Conservation (phyloP, 2,113 vertebrate genomes). For the Meles meles region DNA sequence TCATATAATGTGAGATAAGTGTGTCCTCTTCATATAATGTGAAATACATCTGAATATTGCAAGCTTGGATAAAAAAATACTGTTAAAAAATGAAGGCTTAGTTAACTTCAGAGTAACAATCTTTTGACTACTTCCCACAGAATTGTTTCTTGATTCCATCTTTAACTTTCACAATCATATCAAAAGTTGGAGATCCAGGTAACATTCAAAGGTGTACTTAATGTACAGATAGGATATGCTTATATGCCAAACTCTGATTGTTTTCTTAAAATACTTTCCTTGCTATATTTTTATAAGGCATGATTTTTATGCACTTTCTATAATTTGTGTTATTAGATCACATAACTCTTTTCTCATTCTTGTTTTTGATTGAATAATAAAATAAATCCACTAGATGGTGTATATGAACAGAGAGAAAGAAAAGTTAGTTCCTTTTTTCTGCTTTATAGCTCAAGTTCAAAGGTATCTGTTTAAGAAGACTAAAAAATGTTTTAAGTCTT, state of each 20-base stretch:
- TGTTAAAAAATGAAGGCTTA: neutral
- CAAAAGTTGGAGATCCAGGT: neutral
- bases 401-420: neutral
- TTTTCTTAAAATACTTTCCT: neutral
- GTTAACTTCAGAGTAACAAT: neutral
- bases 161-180: neutral
- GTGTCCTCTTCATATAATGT: neutral
- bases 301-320: neutral
- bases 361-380: neutral
- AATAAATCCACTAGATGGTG: conserved; percentile 19
- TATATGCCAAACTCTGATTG: neutral
- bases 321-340: neutral
- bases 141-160: neutral
- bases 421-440: conserved; percentile 6
- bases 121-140: neutral
- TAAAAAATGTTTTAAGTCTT: neutral
- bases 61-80: neutral
- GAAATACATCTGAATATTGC: neutral
- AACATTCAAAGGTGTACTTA: neutral
- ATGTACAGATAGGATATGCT: neutral
- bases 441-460: neutral
- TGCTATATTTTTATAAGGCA: neutral
- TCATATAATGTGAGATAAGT: neutral
- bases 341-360: neutral
- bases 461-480: neutral